A percentile compares a stretch with the other conserved stretches of the same genome.
phyloP scores from a whole-genome alignment of 1,140 invertebrate species.

The Anoplolepis gracilipes region DNA sequence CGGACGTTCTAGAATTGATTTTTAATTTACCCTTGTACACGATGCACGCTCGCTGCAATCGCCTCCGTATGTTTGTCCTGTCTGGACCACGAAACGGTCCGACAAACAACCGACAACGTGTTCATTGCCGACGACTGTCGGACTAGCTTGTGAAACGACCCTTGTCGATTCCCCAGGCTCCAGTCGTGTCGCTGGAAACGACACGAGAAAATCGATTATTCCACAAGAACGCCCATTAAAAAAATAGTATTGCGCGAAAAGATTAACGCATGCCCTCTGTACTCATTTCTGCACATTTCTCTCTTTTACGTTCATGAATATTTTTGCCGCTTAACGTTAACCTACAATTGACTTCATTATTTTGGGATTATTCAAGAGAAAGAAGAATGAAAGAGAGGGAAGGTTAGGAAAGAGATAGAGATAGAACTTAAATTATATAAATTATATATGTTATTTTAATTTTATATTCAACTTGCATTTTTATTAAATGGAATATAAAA shows the following conservation, averaged over 20 bases:
- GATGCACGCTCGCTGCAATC: conserved; percentile 55
- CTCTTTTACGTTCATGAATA: background rate
- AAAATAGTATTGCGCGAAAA: conserved; percentile 20
- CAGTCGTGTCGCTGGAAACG: conserved; percentile 61
- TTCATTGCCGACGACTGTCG: conserved; percentile 63
- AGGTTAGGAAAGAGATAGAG: too few species aligned
- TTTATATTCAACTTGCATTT: background rate
- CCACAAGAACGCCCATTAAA: conserved; percentile 53
- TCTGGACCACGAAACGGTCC: conserved; percentile 76
- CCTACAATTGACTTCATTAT: background rate
- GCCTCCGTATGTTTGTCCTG: conserved; percentile 76
- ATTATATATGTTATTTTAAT: background rate
- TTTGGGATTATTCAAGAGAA: background rate
- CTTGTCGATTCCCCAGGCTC: conserved; percentile 57
- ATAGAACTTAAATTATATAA: too few species aligned
- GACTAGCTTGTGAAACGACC: conserved; percentile 65
- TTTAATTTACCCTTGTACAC: conserved; percentile 78
- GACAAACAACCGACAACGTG: conserved; percentile 76
- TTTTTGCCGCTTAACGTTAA: conserved; percentile 10
- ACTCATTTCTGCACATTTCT: background rate
- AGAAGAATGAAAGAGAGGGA: too few species aligned
- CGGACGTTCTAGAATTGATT: conserved; percentile 77
- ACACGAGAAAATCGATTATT: conserved; percentile 66
- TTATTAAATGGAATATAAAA: too few species aligned
- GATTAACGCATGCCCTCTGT: conserved; percentile 3